A percentile compares a stretch with the other conserved stretches of the same genome.
phyloP scores from a whole-genome alignment of 2,113 vertebrate species.

The Heteronetta atricapilla region DNA sequence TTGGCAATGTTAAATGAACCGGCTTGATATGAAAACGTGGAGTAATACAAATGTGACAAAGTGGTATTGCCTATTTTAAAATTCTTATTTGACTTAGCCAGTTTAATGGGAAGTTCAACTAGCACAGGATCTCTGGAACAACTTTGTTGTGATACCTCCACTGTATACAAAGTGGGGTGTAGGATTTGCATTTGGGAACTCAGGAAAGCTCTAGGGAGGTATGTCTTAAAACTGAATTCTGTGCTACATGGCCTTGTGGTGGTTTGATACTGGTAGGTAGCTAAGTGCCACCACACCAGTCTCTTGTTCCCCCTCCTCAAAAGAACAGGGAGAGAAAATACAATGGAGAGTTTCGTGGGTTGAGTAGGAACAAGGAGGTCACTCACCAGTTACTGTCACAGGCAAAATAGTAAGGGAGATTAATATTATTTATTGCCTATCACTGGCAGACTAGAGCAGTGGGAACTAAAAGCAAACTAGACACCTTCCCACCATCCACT shows the following conservation, averaged over 20 bases:
- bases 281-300: neutral
- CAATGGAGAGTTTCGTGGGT: neutral
- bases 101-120: neutral
- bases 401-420: neutral
- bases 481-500: neutral
- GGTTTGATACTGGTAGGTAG: neutral
- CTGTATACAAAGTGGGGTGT: neutral
- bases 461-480: neutral
- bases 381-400: no score
- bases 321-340: neutral
- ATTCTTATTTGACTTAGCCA: neutral
- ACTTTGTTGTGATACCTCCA: neutral
- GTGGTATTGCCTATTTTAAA: neutral
- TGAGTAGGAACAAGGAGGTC: neutral
- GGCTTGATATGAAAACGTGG: neutral
- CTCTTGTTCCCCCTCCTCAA: neutral
- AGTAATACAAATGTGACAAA: neutral
- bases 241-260: neutral
- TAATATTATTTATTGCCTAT: neutral
- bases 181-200: neutral
- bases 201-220: neutral
- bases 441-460: neutral
- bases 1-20: neutral
- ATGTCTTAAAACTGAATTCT: neutral
- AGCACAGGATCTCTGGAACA: neutral